These are phyloP conservation scores for Nomada flava DNA, from an alignment of 2,888 invertebrate genomes.

Conservation along the genomic window DNA sequence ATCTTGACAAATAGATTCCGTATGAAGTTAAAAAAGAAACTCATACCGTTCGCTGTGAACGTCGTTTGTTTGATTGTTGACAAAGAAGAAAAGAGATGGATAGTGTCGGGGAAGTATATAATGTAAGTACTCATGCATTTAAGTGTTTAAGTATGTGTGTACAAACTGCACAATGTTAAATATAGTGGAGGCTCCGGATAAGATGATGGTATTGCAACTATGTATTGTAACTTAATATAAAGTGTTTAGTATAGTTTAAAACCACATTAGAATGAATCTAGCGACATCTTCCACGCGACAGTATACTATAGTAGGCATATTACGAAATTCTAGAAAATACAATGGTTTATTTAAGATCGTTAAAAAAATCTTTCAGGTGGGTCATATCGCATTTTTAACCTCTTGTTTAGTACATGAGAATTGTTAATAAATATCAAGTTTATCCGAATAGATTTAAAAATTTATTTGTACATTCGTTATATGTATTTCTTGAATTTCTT, in stretches of 20 bases:
- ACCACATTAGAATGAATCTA: not conserved
- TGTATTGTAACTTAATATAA: not conserved
- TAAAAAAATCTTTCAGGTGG: not conserved
- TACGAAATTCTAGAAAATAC: not conserved
- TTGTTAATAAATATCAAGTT: not conserved
- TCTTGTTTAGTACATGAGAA: not conserved
- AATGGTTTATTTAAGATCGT: not conserved
- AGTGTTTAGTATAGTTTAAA: not conserved
- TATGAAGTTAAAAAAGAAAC: conserved; percentile 86
- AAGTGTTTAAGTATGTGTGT: too few species aligned
- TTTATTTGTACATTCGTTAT: not conserved
- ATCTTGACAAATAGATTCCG: conserved; percentile 86
- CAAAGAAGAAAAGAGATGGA: not conserved
- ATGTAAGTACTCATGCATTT: too few species aligned
- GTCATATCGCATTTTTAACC: not conserved
- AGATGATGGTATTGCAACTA: too few species aligned
- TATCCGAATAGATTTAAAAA: not conserved
- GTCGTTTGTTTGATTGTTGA: conserved; percentile 3
- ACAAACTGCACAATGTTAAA: not conserved
- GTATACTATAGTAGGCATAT: not conserved
- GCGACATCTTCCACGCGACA: not conserved
- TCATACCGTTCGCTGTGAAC: conserved; percentile 83
- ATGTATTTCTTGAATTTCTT: too few species aligned
- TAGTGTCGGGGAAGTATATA: too few species aligned
- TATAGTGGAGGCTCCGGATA: not conserved